phyloP scores from a whole-genome alignment of 2,888 invertebrate genomes.

The Exocentrus adspersus region DNA sequence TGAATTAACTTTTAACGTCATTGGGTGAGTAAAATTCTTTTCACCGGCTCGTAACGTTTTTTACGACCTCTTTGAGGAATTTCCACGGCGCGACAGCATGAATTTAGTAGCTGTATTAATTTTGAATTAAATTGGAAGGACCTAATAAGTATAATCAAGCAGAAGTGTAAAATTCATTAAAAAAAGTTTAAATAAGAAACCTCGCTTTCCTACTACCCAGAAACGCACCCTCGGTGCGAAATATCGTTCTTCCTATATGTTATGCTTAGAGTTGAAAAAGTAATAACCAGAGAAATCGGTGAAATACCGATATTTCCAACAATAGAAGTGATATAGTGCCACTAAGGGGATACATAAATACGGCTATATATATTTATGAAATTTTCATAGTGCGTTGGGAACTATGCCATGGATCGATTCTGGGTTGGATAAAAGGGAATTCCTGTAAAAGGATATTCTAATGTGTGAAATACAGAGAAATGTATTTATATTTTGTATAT shows the following conservation, averaged over 20 bases:
- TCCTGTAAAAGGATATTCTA: conserved; percentile 18
- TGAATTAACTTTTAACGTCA: conserved; percentile 6
- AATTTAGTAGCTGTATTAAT: too few species aligned
- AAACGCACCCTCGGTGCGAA: too few species aligned
- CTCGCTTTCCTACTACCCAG: too few species aligned
- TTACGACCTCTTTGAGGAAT: not conserved
- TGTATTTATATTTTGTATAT: conserved; percentile 17
- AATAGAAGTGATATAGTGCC: conserved; percentile 20
- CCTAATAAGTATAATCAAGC: too few species aligned
- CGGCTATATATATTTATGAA: conserved; percentile 16
- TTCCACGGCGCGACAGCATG: too few species aligned
- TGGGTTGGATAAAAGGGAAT: conserved; percentile 15
- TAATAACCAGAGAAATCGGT: conserved; percentile 9
- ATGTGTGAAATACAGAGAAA: conserved; percentile 11
- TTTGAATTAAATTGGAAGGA: too few species aligned
- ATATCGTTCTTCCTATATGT: not conserved
- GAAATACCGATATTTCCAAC: conserved; percentile 12
- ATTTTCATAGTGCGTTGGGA: conserved; percentile 14
- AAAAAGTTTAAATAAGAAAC: too few species aligned
- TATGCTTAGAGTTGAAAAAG: not conserved
- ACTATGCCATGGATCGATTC: not conserved
- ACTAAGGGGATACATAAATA: conserved; percentile 15
- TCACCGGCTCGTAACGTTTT: conserved; percentile 6
- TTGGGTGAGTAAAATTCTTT: not conserved
- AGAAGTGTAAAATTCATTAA: too few species aligned